Evolutionary conservation across 2,888 invertebrate genomes (phyloP).

Genomic region (Gibbula magus): DNA sequence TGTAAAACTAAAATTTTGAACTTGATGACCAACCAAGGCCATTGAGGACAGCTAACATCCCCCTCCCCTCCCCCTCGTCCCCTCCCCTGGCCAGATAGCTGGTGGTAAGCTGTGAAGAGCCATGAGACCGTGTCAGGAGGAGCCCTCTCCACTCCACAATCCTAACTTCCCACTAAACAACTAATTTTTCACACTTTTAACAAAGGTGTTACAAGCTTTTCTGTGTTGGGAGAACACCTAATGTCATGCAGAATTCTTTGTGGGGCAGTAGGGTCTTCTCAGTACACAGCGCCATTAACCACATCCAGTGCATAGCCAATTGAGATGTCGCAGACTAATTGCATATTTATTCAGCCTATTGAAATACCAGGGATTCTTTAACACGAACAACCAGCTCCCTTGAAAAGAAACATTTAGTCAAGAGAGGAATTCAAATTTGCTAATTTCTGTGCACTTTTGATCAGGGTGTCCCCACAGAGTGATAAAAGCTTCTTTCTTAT

Average conservation of each 20-base stretch:
- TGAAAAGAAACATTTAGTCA: too few relatives aligned
- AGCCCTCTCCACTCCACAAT: background rate
- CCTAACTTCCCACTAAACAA: background rate
- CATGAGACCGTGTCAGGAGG: background rate
- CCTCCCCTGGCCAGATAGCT: background rate
- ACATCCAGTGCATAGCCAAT: background rate
- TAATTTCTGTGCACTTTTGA: too few relatives aligned
- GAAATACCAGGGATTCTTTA: background rate
- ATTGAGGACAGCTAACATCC: background rate
- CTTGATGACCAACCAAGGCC: background rate
- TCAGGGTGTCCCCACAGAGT: too few relatives aligned
- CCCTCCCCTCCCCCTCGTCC: background rate
- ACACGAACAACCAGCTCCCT: too few relatives aligned
- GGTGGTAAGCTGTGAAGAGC: background rate
- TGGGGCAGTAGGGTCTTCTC: background rate
- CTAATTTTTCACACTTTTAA: slow-evolving; percentile 11
- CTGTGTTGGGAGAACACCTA: background rate
- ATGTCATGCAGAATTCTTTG: background rate
- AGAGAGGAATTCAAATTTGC: too few relatives aligned
- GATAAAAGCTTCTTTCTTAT: too few relatives aligned
- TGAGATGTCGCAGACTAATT: background rate
- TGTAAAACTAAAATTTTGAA: too few relatives aligned
- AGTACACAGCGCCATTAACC: background rate
- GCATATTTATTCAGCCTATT: background rate
- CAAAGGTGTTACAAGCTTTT: slow-evolving; percentile 13